Evolutionary conservation across 2,888 invertebrate genomes (phyloP), one percentile per base, ranked within the genome.

Genomic region (Esperia sulphurella): DNA sequence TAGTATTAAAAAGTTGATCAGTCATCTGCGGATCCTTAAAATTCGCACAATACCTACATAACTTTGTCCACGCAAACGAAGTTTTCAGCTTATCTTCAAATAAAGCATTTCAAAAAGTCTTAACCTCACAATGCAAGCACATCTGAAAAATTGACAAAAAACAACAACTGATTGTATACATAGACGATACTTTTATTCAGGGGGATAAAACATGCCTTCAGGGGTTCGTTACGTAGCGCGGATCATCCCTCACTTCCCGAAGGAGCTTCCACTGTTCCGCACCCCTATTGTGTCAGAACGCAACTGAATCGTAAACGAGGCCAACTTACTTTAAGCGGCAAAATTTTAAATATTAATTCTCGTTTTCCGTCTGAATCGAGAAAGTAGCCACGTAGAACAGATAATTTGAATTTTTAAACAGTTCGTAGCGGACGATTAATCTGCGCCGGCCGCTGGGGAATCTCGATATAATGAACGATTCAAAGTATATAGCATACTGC

Each of bases 391-490:
- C 67, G 73, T 69, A 68, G 71, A 71, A 75, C 64, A 68, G 69
- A 76, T 75, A 70, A 76, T 75, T 76, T 80, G 68, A 80, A 83
- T 81, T 77, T 79, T 81, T 79, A 79, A 83, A 75, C 71, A 78
- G 67, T 58, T 69, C 55, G 61, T 64, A 64, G 65, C 69, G 58
- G 58, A 62, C 71, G 70, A 78, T 83, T 82, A 80, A 78, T 79
- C 73, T 63, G 50, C 51, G 50, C 48, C 48, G 49, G 46, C 58
- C 64, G 41, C 54, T 51, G 49, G 63, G 61, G 64, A 63, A 59
- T 62, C 57, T 53, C 54, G 21, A 49, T 54, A 59, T 65, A 69
- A 67, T 66, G 55, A 64, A 63, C 50, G 48, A 53, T 57, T 55
- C 53, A 51, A 57, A 58, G 57, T 55, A 55, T 52, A 54, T 46